These are phyloP conservation scores for Tokudaia muenninki DNA, from an alignment of 2,797 vertebrate genomes.

Conservation along the genomic window DNA sequence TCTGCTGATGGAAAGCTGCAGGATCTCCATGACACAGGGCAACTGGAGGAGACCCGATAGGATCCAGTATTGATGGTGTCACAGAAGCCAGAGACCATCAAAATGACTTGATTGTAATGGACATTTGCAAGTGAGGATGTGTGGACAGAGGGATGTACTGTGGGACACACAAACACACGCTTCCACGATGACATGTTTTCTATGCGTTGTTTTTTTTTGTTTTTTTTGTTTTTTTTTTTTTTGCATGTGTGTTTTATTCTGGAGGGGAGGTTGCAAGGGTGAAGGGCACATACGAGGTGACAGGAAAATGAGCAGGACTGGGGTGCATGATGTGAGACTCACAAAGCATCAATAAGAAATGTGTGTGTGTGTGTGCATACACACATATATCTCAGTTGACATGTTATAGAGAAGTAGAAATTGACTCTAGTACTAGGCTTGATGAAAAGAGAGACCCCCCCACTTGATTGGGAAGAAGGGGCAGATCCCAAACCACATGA, in stretches of 20 bases:
- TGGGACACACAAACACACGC: neutral
- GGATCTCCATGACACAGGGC: neutral
- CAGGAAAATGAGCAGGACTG: no score
- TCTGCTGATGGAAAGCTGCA: neutral
- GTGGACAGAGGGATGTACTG: neutral
- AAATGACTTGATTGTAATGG: neutral
- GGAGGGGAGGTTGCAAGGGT: no score
- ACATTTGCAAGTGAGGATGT: neutral
- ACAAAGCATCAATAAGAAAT: no score
- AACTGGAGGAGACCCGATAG: neutral
- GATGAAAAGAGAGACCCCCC: neutral
- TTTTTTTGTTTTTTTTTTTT: no score
- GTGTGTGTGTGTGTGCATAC: no score
- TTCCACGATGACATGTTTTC: no score
- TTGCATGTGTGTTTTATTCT: no score
- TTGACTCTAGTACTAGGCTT: neutral
- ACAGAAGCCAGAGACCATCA: neutral
- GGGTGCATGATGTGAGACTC: no score
- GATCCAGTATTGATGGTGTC: neutral
- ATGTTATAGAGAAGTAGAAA: neutral
- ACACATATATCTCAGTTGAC: no score
- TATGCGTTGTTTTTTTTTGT: no score
- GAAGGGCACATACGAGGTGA: no score
- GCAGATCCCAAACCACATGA: neutral
- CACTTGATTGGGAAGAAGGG: neutral